Evolutionary conservation across 2,113 vertebrate genomes (phyloP).

Genomic region (Percopsis transmontana): DNA sequence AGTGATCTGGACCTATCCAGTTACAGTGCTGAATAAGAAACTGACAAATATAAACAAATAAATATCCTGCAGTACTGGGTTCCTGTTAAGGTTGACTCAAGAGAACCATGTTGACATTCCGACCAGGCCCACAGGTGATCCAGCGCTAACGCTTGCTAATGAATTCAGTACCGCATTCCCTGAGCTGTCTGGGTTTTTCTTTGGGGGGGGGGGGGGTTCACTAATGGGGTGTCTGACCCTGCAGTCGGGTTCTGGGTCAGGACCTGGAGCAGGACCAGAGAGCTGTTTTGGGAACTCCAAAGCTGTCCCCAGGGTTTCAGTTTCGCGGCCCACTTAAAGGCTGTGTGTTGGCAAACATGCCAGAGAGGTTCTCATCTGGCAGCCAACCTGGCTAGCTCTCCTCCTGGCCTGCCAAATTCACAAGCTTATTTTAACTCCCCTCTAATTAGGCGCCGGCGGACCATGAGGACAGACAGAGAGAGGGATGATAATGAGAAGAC

Average conservation of each 20-base stretch:
- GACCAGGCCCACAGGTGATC: constrained; percentile 53
- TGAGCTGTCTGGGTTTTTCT: constrained; percentile 48
- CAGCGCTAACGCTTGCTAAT: constrained; percentile 39
- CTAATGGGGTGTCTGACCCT: constrained; percentile 54
- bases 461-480: constrained; percentile 11
- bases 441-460: constrained; percentile 53
- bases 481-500: constrained; percentile 8
- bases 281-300: constrained; percentile 40
- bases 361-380: constrained; percentile 52
- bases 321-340: constrained; percentile 72
- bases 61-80: constrained; percentile 47
- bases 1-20: constrained; percentile 52
- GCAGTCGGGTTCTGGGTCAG: constrained; percentile 29
- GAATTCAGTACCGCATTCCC: constrained; percentile 48
- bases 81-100: constrained; percentile 55
- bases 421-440: constrained; percentile 61
- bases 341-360: constrained; percentile 52
- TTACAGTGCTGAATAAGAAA: constrained; percentile 68
- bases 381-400: constrained; percentile 27
- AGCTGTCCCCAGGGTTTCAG: constrained; percentile 58
- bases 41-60: constrained; percentile 39
- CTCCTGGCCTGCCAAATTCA: constrained; percentile 36
- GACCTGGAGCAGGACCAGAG: constrained; percentile 1
- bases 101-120: constrained; percentile 39
- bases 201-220: constrained; percentile 32